Conservation (phyloP, 1,140 invertebrate species). For the Archivesica marissinica region DNA sequence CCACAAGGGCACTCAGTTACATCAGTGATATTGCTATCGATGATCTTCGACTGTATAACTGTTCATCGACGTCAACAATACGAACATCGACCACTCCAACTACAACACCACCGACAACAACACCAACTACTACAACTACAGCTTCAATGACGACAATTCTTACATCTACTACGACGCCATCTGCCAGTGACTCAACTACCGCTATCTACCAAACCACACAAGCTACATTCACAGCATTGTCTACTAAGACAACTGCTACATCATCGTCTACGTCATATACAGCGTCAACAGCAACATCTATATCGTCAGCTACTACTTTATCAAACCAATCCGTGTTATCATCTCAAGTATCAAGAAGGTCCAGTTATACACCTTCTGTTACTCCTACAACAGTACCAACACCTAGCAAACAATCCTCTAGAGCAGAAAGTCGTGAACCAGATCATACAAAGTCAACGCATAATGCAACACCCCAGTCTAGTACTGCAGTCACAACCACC, state of each 20-base stretch:
- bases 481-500: not conserved
- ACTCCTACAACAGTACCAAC: not conserved
- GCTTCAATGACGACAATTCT: not conserved
- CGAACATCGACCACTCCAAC: not conserved
- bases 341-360: not conserved
- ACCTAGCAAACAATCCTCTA: too few species aligned
- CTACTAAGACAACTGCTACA: not conserved
- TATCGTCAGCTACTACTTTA: not conserved
- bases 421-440: too few species aligned
- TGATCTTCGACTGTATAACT: slow-evolving; percentile 86
- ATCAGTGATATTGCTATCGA: slow-evolving; percentile 91
- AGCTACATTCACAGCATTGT: not conserved
- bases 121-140: not conserved
- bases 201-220: not conserved
- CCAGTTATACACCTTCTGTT: not conserved
- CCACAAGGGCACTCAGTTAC: slow-evolving; percentile 87
- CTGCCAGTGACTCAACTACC: not conserved
- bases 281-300: not conserved
- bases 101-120: not conserved
- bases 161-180: not conserved
- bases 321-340: too few species aligned
- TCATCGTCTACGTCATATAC: not conserved
- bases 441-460: not conserved
- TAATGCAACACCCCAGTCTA: not conserved
- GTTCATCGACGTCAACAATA: slow-evolving; percentile 55